A percentile compares a stretch with the other conserved stretches of the same genome.
phyloP scores from a whole-genome alignment of 2,113 vertebrate genomes.

The Alouatta palliata region DNA sequence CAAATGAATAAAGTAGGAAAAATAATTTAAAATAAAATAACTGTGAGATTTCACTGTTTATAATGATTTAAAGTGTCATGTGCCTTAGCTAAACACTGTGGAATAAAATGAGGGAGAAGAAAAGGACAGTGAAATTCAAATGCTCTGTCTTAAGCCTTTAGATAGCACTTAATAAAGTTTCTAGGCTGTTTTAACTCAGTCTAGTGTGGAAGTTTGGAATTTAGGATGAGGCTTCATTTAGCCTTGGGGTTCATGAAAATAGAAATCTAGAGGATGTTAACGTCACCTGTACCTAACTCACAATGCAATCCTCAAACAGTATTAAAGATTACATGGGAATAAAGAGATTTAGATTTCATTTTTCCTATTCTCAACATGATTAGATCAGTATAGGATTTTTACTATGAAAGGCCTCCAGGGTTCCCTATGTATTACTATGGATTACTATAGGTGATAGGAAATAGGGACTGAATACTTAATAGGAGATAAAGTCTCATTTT shows the following conservation, averaged over 20 bases:
- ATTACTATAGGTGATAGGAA: conserved; percentile 44
- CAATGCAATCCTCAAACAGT: conserved; percentile 4
- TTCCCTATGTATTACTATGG: background rate
- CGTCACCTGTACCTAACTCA: background rate
- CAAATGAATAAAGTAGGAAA: background rate
- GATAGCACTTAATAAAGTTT: conserved; percentile 30
- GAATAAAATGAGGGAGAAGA: background rate
- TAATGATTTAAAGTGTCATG: background rate
- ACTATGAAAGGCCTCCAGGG: background rate
- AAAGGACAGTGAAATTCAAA: background rate
- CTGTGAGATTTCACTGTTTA: conserved; percentile 9
- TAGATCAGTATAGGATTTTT: conserved; percentile 16
- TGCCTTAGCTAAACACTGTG: background rate
- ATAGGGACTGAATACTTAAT: conserved; percentile 52
- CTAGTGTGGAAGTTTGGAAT: background rate
- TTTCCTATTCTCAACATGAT: conserved; percentile 52
- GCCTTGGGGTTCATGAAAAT: background rate
- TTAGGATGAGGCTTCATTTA: conserved; percentile 20
- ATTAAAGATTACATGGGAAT: conserved; percentile 53
- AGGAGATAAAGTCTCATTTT: conserved; percentile 57
- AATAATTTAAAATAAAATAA: conserved; percentile 31
- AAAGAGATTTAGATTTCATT: conserved; percentile 71
- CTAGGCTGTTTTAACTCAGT: conserved; percentile 20
- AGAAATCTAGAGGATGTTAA: conserved; percentile 40
- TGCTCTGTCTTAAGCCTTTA: background rate